Evolutionary conservation across 2,113 vertebrate species (phyloP).

Genomic region (Petrocephalus zakoni): DNA sequence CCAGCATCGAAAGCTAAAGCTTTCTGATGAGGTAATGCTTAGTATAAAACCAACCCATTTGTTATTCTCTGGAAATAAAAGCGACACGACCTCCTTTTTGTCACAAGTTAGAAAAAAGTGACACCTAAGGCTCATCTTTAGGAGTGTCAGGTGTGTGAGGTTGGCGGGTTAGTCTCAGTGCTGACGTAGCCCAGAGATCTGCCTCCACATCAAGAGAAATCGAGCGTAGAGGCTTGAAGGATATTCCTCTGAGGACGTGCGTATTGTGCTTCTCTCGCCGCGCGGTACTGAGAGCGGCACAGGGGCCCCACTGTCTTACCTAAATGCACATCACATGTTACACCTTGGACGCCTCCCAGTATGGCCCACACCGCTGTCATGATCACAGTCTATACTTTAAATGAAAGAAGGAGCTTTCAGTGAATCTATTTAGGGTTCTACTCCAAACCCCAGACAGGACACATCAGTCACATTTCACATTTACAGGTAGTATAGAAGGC

Average conservation of each 20-base stretch:
- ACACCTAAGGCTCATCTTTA: neutral
- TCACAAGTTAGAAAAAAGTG: neutral
- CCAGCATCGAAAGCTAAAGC: neutral
- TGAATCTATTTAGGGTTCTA: neutral
- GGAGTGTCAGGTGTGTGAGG: neutral
- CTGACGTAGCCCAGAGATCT: neutral
- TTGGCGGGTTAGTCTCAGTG: neutral
- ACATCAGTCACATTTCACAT: neutral
- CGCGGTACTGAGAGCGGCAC: neutral
- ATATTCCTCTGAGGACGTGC: neutral
- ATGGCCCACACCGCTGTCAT: neutral
- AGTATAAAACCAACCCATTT: neutral
- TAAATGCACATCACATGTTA: neutral
- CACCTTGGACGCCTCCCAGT: neutral
- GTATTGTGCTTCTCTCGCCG: neutral
- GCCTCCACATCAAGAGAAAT: neutral
- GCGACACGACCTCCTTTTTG: neutral
- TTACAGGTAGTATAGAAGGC: neutral
- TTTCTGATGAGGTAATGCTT: neutral
- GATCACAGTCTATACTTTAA: neutral
- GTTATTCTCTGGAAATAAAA: neutral
- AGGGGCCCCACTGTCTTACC: neutral
- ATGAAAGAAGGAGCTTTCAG: neutral
- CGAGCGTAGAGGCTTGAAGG: neutral
- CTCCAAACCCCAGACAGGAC: neutral